phyloP scores from a whole-genome alignment of 2,888 invertebrate genomes.

The Ectemnius cavifrons region DNA sequence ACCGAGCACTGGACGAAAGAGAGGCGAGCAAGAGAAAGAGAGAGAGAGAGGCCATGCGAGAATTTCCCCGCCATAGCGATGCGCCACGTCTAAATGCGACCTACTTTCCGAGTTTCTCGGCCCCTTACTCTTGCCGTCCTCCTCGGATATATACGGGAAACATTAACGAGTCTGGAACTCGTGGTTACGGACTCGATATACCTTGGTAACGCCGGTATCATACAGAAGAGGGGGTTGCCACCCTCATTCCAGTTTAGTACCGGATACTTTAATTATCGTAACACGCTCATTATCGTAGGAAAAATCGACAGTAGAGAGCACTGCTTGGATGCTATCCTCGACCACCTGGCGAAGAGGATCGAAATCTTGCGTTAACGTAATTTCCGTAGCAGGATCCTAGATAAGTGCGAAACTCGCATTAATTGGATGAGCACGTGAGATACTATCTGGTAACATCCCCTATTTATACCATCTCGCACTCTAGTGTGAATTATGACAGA shows the following conservation, averaged over 20 bases:
- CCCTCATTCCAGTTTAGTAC: slow-evolving; percentile 2
- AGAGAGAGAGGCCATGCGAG: background rate
- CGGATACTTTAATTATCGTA: slow-evolving; percentile 56
- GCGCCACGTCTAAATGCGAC: slow-evolving; percentile 34
- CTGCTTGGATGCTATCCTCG: too few species aligned
- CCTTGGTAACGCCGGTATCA: slow-evolving; percentile 20
- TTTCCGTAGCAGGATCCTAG: slow-evolving; percentile 25
- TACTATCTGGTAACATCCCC: background rate
- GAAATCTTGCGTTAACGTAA: slow-evolving; percentile 24
- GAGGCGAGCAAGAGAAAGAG: background rate
- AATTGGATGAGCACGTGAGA: slow-evolving; percentile 12
- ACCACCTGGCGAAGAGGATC: background rate
- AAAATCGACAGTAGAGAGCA: slow-evolving; percentile 29
- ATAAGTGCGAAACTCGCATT: slow-evolving; percentile 13
- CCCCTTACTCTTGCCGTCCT: slow-evolving; percentile 7
- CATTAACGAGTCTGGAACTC: slow-evolving; percentile 46
- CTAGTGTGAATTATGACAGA: too few species aligned
- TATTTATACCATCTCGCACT: too few species aligned
- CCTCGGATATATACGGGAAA: slow-evolving; percentile 36
- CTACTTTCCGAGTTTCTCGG: slow-evolving; percentile 33
- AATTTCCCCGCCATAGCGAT: slow-evolving; percentile 39
- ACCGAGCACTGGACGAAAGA: slow-evolving; percentile 25
- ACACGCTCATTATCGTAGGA: slow-evolving; percentile 46
- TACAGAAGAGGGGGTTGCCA: background rate
- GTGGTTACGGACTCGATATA: slow-evolving; percentile 18